Percentiles rank a stretch among this genome's conserved stretches.
Evolutionary conservation across 2,797 vertebrate species (phyloP).

Genomic region (Sebastes reedi): DNA sequence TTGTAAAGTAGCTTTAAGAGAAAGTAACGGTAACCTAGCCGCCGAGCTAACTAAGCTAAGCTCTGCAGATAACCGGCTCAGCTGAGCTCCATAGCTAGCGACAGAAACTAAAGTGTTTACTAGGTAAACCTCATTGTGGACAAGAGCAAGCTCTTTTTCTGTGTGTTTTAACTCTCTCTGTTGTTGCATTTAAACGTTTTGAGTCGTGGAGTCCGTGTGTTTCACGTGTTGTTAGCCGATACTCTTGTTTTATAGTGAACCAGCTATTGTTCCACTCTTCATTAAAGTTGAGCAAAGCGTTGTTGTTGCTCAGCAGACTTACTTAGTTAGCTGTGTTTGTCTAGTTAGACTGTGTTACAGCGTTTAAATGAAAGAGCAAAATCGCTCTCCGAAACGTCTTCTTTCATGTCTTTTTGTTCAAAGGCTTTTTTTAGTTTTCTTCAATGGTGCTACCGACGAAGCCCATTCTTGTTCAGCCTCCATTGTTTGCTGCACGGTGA

Average conservation of each 20-base stretch:
- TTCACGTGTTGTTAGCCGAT: background rate
- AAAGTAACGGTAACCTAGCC: slow-evolving; percentile 67
- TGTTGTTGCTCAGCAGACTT: slow-evolving; percentile 9
- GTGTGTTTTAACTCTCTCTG: accelerated
- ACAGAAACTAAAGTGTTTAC: slow-evolving; percentile 4
- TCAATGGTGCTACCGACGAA: slow-evolving; percentile 20
- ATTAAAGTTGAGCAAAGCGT: slow-evolving; percentile 66
- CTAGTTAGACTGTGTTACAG: background rate
- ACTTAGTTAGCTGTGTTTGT: background rate
- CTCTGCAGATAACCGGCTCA: slow-evolving; percentile 60
- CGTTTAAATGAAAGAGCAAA: background rate
- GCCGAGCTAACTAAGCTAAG: slow-evolving; percentile 55
- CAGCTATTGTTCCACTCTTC: slow-evolving; percentile 75
- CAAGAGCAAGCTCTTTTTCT: background rate
- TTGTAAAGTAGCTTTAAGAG: slow-evolving; percentile 16
- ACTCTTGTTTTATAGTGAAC: slow-evolving; percentile 16
- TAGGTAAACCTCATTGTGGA: background rate
- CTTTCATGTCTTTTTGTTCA: background rate
- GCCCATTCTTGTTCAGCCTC: slow-evolving; percentile 44
- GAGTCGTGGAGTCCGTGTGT: too few relatives aligned
- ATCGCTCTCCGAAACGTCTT: background rate
- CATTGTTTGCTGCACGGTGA: slow-evolving; percentile 65
- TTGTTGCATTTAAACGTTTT: accelerated
- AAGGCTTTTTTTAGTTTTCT: slow-evolving; percentile 10
- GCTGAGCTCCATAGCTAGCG: slow-evolving; percentile 53